Base-by-base conservation (phyloP, 1,140 invertebrate species). In the Phymorhynchus buccinoides region DNA sequence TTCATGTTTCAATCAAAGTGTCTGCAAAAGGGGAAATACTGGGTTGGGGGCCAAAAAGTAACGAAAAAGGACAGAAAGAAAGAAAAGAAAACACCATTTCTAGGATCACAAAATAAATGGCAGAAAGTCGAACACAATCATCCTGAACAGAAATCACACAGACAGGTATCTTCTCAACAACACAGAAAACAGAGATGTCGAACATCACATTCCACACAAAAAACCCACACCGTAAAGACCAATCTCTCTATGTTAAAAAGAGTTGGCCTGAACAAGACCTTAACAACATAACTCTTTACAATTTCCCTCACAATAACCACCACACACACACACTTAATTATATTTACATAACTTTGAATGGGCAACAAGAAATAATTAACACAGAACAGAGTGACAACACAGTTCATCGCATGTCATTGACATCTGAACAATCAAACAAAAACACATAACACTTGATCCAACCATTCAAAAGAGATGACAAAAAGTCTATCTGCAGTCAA, bases 301-400 rank as follows among this genome's bases (percentile, higher is more conserved):
- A 41, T 41, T 41, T 39, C 73, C 73, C 42, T 37, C 73, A 41
- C 73, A 75, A 32, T n/a, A 27, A 75, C 37, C 3, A 62, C 56
- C 56, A 62, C 56, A 62, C 18, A 48, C 6, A 9, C 44, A 73
- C 27, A 37, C 73, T 41, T 22, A 37, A 35, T 41, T 22, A 41
- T 75, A 75, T 75, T 75, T 75, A 75, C 73, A 75, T 75, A 75
- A 75, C 73, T 75, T 75, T 75, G 73, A 35, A 75, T 75, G 73
- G 39, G 35, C 27, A 75, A 75, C 73, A 75, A 71, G 68, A 71
- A 75, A 41, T 75, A n/a, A 27, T 75, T 75, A 75, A 75, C 73
- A 75, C 37, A 75, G 73, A 75, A 75, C 37, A 27, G 32, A 37
- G 9, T 4, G n/a, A 75, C 68, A 71, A 71, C 73, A 75, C 27